Evolutionary conservation across 37 sponge, comb jelly and placozoan genomes (phyloP), one percentile per base, ranked within the genome.

Genomic region (Spongia lamella): DNA sequence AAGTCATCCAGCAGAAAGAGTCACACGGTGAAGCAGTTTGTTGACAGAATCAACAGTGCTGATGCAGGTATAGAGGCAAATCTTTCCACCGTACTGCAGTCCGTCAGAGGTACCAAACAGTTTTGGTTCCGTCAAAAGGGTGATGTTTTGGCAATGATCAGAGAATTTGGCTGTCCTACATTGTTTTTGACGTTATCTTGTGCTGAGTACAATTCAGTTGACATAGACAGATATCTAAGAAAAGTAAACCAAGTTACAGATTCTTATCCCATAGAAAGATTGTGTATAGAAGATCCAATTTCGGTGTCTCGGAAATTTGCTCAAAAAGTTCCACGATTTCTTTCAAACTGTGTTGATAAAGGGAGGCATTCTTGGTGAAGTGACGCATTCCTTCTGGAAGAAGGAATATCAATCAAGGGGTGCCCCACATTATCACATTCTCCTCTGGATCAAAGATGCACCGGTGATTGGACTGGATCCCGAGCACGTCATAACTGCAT

Each of bases 201-300:
- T 61, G 77, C 64, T 26, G 77, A 76, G 65, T 76, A 76, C 63
- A 66, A 76, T 19, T 63, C 27, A 11, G 52, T 14, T 11, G 77
- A 76, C 50, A 76, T 76, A 5, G 29, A 6, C 25, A 4, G 22
- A 26, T 72, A 73, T 53, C 73, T 81, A 52, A 32, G 73, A 58
- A 73, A 70, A 30, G 79, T 73, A 36, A 85, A 85, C 38, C 27
- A 65, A 30, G 64, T 55, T n/a, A 49, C 61, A 73, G 27, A 81
- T 73, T 36, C 53, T 63, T 35, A 60, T 81, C 2, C 61, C 82
- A 30, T 72, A 73, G 22, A 59, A 16, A 79, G 58, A 58, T 69
- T 86, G 11, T 86, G 87, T 72, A 63, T 49, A 3, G 81, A 80
- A 55, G 87, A 86, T 40, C 81, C 81, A 0, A 40, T 86, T 9